phyloP scores from a whole-genome alignment of 2,113 vertebrate species.

The Apistogramma diplotaenia region DNA sequence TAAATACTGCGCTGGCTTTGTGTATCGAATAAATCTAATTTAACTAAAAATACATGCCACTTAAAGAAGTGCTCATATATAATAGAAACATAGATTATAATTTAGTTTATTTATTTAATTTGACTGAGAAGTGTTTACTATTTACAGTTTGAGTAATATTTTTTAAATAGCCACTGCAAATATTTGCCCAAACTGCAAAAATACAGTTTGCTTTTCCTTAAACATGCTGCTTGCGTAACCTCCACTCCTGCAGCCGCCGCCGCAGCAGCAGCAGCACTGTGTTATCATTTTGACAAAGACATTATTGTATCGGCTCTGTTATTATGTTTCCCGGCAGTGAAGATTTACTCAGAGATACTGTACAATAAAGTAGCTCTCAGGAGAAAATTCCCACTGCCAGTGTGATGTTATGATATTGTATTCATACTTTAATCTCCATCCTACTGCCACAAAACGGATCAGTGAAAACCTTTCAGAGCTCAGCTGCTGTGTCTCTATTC shows the following conservation, averaged over 20 bases:
- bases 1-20: neutral
- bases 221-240: neutral
- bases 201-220: neutral
- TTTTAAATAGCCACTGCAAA: neutral
- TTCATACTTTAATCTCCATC: conserved; percentile 60
- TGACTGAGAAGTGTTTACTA: neutral
- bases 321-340: conserved; percentile 34
- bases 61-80: neutral
- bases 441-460: conserved; percentile 54
- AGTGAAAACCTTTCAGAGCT: conserved; percentile 50
- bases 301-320: conserved; percentile 3
- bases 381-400: conserved; percentile 28
- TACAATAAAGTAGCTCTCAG: conserved; percentile 36
- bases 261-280: neutral
- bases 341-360: conserved; percentile 44
- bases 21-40: neutral
- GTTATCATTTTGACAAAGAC: conserved; percentile 13
- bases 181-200: neutral
- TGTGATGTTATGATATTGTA: conserved; percentile 51
- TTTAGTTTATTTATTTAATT: neutral
- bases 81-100: neutral
- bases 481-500: conserved; percentile 37
- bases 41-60: neutral
- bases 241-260: neutral
- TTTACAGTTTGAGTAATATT: neutral